phyloP scores from a whole-genome alignment of 1,140 invertebrate species.

The Pomacea maculata region DNA sequence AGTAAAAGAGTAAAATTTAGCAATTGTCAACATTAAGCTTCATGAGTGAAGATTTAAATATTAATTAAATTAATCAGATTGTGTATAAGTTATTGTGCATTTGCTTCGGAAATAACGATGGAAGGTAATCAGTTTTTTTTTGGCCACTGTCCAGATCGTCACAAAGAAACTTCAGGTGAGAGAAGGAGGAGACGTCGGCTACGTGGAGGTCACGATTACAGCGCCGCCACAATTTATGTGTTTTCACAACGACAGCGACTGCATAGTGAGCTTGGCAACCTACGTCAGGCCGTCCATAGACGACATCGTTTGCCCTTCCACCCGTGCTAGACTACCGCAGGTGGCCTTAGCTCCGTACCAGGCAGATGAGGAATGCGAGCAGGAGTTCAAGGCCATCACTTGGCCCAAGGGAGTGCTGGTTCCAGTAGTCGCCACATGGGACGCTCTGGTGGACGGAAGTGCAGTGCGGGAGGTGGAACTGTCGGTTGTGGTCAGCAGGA shows the following conservation, averaged over 20 bases:
- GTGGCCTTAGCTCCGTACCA: conserved; percentile 2
- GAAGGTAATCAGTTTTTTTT: neutral
- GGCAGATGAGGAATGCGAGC: conserved; percentile 19
- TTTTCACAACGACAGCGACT: neutral
- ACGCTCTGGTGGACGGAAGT: conserved; percentile 43
- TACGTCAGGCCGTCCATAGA: neutral
- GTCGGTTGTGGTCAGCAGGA: conserved; percentile 15
- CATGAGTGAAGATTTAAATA: too few relatives aligned
- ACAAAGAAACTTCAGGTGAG: neutral
- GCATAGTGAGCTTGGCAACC: neutral
- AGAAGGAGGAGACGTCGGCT: neutral
- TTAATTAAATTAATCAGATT: too few relatives aligned
- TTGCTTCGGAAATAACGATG: too few relatives aligned
- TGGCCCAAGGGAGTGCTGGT: conserved; percentile 27
- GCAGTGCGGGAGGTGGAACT: conserved; percentile 33
- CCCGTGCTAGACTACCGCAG: conserved; percentile 25
- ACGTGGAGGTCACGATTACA: conserved; percentile 14
- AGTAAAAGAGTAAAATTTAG: too few relatives aligned
- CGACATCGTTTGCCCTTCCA: conserved; percentile 11
- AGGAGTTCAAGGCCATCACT: conserved; percentile 17
- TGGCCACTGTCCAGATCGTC: neutral
- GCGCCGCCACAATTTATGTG: conserved; percentile 16
- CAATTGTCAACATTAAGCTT: too few relatives aligned
- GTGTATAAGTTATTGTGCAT: too few relatives aligned
- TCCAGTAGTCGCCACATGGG: conserved; percentile 35